These are phyloP conservation scores for Megalurothrips usitatus DNA, from an alignment of 2,888 invertebrate genomes.

Conservation along the genomic window DNA sequence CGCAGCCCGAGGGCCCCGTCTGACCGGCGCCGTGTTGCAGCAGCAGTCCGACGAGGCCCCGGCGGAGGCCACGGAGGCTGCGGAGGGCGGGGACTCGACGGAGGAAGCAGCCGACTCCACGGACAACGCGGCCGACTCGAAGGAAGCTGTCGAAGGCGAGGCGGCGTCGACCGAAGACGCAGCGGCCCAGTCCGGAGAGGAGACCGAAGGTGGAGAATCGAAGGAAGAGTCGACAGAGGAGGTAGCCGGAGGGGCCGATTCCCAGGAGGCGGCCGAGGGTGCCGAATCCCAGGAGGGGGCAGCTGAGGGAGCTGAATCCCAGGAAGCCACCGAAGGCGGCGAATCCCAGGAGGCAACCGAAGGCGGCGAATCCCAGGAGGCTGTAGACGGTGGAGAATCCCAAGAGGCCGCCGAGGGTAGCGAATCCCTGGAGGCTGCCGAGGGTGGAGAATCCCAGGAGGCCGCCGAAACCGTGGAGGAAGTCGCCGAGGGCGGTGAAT, in stretches of 20 bases:
- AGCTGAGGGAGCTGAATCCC: slow-evolving; percentile 38
- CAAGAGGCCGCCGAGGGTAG: slow-evolving; percentile 37
- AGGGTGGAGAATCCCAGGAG: slow-evolving; percentile 37
- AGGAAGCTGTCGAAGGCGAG: slow-evolving; percentile 44
- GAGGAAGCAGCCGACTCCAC: slow-evolving; percentile 32
- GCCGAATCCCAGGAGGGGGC: slow-evolving; percentile 36
- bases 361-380: slow-evolving; percentile 40
- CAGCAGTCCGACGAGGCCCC: slow-evolving; percentile 43
- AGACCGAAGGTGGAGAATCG: slow-evolving; percentile 34
- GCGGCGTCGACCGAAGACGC: slow-evolving; percentile 42
- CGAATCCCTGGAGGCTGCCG: slow-evolving; percentile 35
- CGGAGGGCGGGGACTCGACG: slow-evolving; percentile 34
- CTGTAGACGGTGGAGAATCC: slow-evolving; percentile 38
- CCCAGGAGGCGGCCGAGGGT: slow-evolving; percentile 38
- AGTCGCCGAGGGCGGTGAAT: slow-evolving; percentile 36
- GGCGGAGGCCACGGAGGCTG: slow-evolving; percentile 35
- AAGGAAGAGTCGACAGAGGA: slow-evolving; percentile 33
- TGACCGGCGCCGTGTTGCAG: neutral
- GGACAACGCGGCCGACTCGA: slow-evolving; percentile 41
- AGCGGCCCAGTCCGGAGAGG: slow-evolving; percentile 35
- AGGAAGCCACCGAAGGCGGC: slow-evolving; percentile 37
- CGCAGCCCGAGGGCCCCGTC: neutral
- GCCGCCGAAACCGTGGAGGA: slow-evolving; percentile 28
- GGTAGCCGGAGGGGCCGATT: slow-evolving; percentile 37
- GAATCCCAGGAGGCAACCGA: slow-evolving; percentile 42